Evolutionary conservation across 2,113 vertebrate species (phyloP).

Genomic region (Nothoprocta pentlandii): DNA sequence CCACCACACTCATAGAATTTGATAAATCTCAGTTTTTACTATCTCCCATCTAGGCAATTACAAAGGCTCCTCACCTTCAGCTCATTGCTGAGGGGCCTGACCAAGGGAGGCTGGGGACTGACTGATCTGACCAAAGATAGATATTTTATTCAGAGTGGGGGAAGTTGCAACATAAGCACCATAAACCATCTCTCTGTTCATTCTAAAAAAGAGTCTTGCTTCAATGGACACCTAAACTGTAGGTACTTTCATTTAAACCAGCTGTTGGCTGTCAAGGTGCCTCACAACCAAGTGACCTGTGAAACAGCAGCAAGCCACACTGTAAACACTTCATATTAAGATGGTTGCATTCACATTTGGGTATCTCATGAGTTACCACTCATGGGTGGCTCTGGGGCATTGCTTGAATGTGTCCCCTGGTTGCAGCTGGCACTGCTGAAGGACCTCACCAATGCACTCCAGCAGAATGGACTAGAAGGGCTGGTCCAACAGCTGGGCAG

Average conservation of each 20-base stretch:
- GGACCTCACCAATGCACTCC: conserved; percentile 82
- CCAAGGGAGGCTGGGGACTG: not conserved
- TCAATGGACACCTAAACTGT: not conserved
- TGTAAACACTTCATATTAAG: not conserved
- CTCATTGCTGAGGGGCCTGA: not conserved
- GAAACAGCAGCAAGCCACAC: not conserved
- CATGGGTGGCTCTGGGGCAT: not conserved
- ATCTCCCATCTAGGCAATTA: not conserved
- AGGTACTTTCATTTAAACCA: not conserved
- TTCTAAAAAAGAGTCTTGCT: too few species aligned
- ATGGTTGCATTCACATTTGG: not conserved
- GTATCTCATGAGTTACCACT: not conserved
- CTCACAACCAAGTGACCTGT: not conserved
- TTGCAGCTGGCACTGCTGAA: conserved; percentile 87
- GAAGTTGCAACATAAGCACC: fast-evolving
- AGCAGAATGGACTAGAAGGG: conserved; percentile 81
- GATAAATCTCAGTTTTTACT: not conserved
- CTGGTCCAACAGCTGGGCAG: conserved; percentile 72
- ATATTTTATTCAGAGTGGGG: not conserved
- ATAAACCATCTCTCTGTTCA: fast-evolving
- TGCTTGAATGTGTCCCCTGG: not conserved
- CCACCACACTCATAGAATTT: not conserved
- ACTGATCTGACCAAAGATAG: too few species aligned
- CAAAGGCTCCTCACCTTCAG: not conserved
- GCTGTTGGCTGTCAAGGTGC: fast-evolving